Evolutionary conservation across 2,888 invertebrate species (phyloP).

Genomic region (Pediacus dermestoides): DNA sequence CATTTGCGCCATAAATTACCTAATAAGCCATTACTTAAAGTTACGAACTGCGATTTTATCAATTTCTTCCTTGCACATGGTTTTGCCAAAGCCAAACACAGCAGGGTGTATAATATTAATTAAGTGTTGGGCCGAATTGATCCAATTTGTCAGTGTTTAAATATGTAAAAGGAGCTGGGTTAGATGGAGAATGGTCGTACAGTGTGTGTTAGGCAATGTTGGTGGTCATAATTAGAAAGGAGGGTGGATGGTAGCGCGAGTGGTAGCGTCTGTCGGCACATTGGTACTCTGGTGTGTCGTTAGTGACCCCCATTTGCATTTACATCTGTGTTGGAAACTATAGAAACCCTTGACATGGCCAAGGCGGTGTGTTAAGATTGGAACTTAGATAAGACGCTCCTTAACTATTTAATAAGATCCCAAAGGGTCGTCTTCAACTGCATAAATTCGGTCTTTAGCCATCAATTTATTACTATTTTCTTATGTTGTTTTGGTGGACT

Average conservation of each 20-base stretch:
- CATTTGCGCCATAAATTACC: no score
- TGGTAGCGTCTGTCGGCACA: conserved; percentile 26
- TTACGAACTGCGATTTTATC: no score
- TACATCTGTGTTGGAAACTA: conserved; percentile 44
- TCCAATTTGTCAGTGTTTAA: no score
- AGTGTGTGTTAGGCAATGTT: conserved; percentile 17
- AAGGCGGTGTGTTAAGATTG: conserved; percentile 44
- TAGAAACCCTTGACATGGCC: conserved; percentile 42
- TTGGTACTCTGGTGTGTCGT: conserved; percentile 32
- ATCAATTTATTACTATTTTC: conserved; percentile 9
- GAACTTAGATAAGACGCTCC: conserved; percentile 41
- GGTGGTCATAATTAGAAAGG: conserved; percentile 29
- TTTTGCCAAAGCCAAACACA: no score
- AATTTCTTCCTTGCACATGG: no score
- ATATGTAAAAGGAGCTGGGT: no score
- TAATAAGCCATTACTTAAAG: no score
- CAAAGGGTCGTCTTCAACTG: conserved; percentile 30
- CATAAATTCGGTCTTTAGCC: conserved; percentile 25
- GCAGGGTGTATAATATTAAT: no score
- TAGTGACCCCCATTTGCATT: conserved; percentile 45
- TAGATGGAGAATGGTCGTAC: no score
- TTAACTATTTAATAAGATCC: conserved; percentile 43
- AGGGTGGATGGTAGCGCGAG: conserved; percentile 24
- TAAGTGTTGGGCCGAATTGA: no score
- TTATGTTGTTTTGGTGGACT: no score